Percentiles rank a stretch among this genome's conserved stretches.
Evolutionary conservation across 2,888 invertebrate species (phyloP).

Genomic region (Petrolisthes manimaculis): DNA sequence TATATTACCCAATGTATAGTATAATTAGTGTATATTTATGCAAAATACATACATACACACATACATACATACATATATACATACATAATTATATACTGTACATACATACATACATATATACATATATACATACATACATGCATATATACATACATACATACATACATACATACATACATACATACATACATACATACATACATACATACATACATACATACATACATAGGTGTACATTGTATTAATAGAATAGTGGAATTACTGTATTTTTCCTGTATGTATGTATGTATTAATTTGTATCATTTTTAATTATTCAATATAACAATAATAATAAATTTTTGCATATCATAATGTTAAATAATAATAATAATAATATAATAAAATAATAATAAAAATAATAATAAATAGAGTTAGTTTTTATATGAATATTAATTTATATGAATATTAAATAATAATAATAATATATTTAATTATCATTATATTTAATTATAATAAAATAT

Average conservation of each 20-base stretch:
- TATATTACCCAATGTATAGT: too few relatives aligned
- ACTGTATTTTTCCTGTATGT: not conserved
- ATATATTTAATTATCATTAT: too few relatives aligned
- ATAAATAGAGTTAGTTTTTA: too few relatives aligned
- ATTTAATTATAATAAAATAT: too few relatives aligned
- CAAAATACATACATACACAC: not conserved
- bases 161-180: not conserved
- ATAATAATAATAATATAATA: too few relatives aligned
- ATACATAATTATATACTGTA: not conserved
- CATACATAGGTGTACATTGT: slow-evolving; percentile 21
- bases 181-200: not conserved
- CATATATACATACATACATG: not conserved
- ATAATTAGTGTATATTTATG: too few relatives aligned
- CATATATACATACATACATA: slow-evolving; percentile 5
- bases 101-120: not conserved
- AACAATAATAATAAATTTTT: too few relatives aligned
- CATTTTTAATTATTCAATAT: not conserved
- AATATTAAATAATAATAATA: too few relatives aligned
- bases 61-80: not conserved
- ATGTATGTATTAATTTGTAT: not conserved
- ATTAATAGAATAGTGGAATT: too few relatives aligned
- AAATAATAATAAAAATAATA: too few relatives aligned
- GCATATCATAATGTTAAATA: too few relatives aligned
- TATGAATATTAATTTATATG: too few relatives aligned
- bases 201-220: not conserved